phyloP scores from a whole-genome alignment of 2,888 invertebrate genomes.

The Petrolisthes manimaculis region DNA sequence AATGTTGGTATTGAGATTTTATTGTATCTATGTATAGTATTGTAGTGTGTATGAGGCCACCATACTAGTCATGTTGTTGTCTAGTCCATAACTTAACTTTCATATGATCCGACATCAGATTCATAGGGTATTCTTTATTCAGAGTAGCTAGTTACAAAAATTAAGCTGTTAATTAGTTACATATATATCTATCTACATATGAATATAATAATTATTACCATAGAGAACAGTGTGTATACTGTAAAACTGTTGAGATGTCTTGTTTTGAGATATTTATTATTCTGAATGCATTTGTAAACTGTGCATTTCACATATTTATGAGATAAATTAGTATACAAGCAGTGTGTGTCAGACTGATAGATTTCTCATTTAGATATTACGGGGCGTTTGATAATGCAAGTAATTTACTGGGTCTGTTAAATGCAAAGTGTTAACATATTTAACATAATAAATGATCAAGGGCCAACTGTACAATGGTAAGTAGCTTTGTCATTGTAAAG shows the following conservation, averaged over 20 bases:
- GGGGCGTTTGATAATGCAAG: no score
- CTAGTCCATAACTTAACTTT: no score
- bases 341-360: neutral
- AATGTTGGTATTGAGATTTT: no score
- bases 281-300: conserved; percentile 12
- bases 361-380: no score
- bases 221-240: conserved; percentile 11
- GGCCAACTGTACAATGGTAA: no score
- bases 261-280: conserved; percentile 24
- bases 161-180: conserved; percentile 5
- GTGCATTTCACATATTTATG: conserved; percentile 11
- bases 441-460: no score
- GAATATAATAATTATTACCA: conserved; percentile 26
- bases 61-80: no score
- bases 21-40: no score
- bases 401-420: no score
- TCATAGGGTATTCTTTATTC: neutral
- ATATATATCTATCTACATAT: conserved; percentile 29
- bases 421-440: no score
- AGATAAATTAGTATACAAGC: conserved; percentile 6
- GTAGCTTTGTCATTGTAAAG: no score
- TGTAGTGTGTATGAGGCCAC: no score
- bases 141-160: neutral
- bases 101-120: neutral
- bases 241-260: neutral